Conservation (phyloP, 2,888 invertebrate genomes). For the Sesia apiformis region DNA sequence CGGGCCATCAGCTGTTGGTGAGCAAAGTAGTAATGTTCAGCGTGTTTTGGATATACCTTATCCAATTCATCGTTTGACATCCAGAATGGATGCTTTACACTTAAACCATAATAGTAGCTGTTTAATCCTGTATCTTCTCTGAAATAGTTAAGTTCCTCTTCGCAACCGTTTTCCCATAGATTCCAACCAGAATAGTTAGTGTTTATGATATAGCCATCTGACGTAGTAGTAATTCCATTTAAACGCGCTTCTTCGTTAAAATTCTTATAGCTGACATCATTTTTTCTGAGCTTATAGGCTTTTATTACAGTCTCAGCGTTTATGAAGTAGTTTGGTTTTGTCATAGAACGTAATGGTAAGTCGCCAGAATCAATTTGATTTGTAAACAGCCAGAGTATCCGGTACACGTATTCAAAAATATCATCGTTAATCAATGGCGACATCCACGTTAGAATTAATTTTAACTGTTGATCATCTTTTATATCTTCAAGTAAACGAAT, state of each 20-base stretch:
- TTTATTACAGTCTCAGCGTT: slow-evolving; percentile 51
- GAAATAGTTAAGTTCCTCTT: slow-evolving; percentile 75
- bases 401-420: slow-evolving; percentile 59
- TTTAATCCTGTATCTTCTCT: slow-evolving; percentile 78
- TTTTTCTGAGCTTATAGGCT: slow-evolving; percentile 40
- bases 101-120: slow-evolving; percentile 72
- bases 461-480: slow-evolving; percentile 35
- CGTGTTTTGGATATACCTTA: slow-evolving; percentile 39
- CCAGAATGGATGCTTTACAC: slow-evolving; percentile 75
- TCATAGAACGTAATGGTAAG: slow-evolving; percentile 60
- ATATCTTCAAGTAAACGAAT: slow-evolving; percentile 54
- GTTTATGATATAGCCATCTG: slow-evolving; percentile 36
- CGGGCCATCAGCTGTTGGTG: slow-evolving; percentile 54
- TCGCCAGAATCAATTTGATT: slow-evolving; percentile 27
- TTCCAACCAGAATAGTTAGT: slow-evolving; percentile 70
- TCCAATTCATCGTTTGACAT: slow-evolving; percentile 63
- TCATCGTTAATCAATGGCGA: slow-evolving; percentile 59
- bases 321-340: slow-evolving; percentile 54
- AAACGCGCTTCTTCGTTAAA: slow-evolving; percentile 22
- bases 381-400: slow-evolving; percentile 51
- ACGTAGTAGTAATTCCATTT: slow-evolving; percentile 30
- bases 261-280: slow-evolving; percentile 18
- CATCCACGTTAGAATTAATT: slow-evolving; percentile 47
- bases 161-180: slow-evolving; percentile 50
- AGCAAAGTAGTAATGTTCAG: slow-evolving; percentile 49